Evolutionary conservation across 1,140 invertebrate species (phyloP).

Genomic region (Drosophila quadrilineata): DNA sequence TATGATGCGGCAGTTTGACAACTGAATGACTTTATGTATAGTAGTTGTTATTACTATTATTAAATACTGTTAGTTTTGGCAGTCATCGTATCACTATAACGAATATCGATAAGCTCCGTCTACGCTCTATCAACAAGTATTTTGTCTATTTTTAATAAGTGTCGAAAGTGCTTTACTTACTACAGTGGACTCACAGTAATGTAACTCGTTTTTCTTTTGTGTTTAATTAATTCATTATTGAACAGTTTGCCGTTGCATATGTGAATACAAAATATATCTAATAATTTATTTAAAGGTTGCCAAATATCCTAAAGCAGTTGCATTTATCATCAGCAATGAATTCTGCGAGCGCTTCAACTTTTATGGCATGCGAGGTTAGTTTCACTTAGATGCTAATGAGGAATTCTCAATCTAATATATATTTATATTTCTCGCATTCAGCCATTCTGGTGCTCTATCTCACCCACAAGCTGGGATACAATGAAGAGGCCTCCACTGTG

Average conservation of each 20-base stretch:
- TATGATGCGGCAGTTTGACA: slow-evolving; percentile 14
- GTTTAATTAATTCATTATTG: too few relatives aligned
- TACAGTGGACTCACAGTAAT: too few relatives aligned
- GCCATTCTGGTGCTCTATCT: slow-evolving; percentile 91
- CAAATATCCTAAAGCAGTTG: slow-evolving; percentile 91
- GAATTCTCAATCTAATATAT: background rate
- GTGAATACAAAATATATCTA: too few relatives aligned
- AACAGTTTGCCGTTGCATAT: too few relatives aligned
- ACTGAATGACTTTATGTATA: background rate
- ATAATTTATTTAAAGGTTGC: slow-evolving; percentile 6
- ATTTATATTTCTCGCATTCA: slow-evolving; percentile 65
- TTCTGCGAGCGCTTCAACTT: slow-evolving; percentile 98
- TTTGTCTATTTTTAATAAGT: too few relatives aligned
- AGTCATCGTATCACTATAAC: too few relatives aligned
- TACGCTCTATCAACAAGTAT: too few relatives aligned
- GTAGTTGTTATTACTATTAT: too few relatives aligned
- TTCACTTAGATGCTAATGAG: background rate
- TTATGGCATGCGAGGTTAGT: slow-evolving; percentile 97
- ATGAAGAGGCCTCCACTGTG: slow-evolving; percentile 86
- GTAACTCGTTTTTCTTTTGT: too few relatives aligned
- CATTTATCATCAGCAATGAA: slow-evolving; percentile 97
- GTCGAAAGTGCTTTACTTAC: too few relatives aligned
- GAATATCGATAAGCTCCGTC: too few relatives aligned
- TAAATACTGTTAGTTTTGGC: too few relatives aligned
- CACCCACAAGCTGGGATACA: slow-evolving; percentile 85